Evolutionary conservation across 1,140 invertebrate genomes (phyloP).

Genomic region (Temnothorax longispinosus): DNA sequence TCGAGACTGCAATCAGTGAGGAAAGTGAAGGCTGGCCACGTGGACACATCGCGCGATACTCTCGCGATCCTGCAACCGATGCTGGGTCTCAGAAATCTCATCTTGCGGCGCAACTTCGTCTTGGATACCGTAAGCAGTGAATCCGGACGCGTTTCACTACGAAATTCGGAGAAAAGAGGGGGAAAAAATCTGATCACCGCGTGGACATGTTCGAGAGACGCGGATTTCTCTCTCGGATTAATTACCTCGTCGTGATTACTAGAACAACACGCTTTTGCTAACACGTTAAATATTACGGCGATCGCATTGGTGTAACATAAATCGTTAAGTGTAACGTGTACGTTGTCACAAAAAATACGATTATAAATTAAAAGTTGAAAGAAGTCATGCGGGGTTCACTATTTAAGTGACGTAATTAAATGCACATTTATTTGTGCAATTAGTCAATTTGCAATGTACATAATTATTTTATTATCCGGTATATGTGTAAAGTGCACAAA

Average conservation of each 20-base stretch:
- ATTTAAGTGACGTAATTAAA: too few relatives aligned
- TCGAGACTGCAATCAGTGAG: background rate
- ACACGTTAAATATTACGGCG: background rate
- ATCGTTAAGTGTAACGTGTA: background rate
- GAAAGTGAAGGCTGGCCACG: slow-evolving; percentile 26
- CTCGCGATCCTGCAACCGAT: slow-evolving; percentile 48
- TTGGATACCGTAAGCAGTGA: slow-evolving; percentile 65
- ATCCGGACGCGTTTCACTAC: background rate
- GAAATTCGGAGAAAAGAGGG: background rate
- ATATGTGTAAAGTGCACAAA: background rate
- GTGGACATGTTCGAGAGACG: background rate
- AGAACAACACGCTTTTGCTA: background rate
- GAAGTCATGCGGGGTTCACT: too few relatives aligned
- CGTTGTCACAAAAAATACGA: background rate
- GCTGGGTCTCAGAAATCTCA: slow-evolving; percentile 59
- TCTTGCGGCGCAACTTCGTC: slow-evolving; percentile 65
- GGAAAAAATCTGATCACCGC: background rate
- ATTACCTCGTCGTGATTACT: background rate
- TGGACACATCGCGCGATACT: background rate
- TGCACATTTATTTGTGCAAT: too few relatives aligned
- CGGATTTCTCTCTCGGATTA: background rate
- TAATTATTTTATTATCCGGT: background rate
- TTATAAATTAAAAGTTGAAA: background rate
- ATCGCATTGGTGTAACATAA: background rate
- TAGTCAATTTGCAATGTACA: background rate